Evolutionary conservation across 2,113 vertebrate species (phyloP).

Genomic region (Ciconia maguari): DNA sequence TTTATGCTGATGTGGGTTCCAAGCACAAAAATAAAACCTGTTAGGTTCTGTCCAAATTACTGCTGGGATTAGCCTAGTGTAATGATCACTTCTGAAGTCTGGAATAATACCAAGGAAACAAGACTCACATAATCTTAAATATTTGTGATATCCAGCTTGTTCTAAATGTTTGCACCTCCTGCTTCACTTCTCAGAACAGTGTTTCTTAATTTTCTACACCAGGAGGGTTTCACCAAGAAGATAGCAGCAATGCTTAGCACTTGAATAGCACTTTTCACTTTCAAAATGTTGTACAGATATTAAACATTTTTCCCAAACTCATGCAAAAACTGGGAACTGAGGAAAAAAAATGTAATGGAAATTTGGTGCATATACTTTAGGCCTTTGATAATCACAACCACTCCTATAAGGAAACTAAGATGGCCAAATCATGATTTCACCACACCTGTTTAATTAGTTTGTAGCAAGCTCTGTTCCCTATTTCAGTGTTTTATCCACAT

Average conservation of each 20-base stretch:
- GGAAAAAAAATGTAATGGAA: neutral
- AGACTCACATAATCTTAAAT: neutral
- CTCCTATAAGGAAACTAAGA: neutral
- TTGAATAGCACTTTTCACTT: neutral
- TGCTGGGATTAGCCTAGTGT: neutral
- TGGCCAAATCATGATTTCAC: neutral
- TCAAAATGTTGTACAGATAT: neutral
- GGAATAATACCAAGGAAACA: neutral
- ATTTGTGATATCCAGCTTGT: neutral
- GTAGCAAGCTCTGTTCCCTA: neutral
- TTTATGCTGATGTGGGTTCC: neutral
- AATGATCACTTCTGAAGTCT: neutral
- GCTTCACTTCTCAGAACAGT: neutral
- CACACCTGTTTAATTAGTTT: neutral
- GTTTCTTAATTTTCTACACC: neutral
- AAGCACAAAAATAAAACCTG: slow-evolving; percentile 15
- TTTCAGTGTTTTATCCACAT: neutral
- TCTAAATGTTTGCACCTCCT: neutral
- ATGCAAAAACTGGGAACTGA: neutral
- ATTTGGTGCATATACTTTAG: neutral
- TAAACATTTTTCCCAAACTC: neutral
- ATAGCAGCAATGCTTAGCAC: neutral
- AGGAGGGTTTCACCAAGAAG: neutral
- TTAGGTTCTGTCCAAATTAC: neutral
- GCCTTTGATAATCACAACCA: neutral